Evolutionary conservation across 1,140 invertebrate species (phyloP), one percentile per base, ranked within the genome.

Genomic region (Papilio helenus): DNA sequence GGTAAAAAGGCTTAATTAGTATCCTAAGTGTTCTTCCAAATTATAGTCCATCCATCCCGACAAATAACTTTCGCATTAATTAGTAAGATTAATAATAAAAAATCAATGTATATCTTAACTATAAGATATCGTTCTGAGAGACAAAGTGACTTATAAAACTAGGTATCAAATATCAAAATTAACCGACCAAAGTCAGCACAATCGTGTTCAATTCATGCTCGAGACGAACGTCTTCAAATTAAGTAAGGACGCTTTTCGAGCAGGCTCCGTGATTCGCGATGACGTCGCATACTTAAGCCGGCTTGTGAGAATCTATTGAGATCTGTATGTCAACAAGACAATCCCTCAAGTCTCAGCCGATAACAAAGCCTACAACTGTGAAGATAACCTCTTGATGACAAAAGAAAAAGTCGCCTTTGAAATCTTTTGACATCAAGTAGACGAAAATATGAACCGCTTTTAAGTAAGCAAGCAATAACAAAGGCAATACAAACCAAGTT

Each of bases 291-390:
- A 74, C 72, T 74, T n/a, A 3, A 12, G 72, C n/a, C 72, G 23
- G 18, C 20, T 74, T 23, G 23, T 20, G 16, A 74, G 72, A 74
- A 49, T 44, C 72, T 74, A 74, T 74, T 26, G 44, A 74, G 12
- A 29, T 49, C 72, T 74, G 42, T 74, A 74, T 74, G 72, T 74
- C 44, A 49, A 74, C 72, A 74, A 74, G 72, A 44, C 44, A 51
- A 74, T 74, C 72, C 44, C 23, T 44, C 8, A 73, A 46, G 72
- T 72, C 72, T 72, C 20, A 46, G 10, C 42, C 23, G 72, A 74
- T 74, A 74, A 74, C 44, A 74, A 74, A 74, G 72, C 72, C n/a
- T 74, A 26, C n/a, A 72, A 74, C n/a, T 49, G 72, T 74, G 20
- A 74, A 74, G 72, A 49, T 74, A 55, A 55, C 14, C 34, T 72